Base-by-base conservation (phyloP, 2,888 invertebrate genomes). In the Epinotia demarniana region DNA sequence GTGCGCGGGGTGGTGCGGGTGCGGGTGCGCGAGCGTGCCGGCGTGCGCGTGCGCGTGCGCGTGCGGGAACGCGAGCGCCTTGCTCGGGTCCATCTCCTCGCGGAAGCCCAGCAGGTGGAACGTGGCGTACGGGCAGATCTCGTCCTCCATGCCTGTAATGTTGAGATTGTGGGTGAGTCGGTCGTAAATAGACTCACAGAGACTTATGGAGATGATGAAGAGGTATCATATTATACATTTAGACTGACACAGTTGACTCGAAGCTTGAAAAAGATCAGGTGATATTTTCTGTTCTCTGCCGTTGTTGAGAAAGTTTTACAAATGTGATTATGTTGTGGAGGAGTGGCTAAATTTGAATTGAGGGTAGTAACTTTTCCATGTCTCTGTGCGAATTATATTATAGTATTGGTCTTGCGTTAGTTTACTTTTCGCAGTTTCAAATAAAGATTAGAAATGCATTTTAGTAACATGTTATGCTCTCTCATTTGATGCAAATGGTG, bases 81-180 rank as follows among this genome's bases (percentile, higher is more conserved):
- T 98, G 90, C 95, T 96, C 64, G 98, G 98, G 90, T 98, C 98
- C 98, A 98, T 98, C 95, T 98, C 98, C 90, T 98, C 98, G 84
- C 98, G 97, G 97, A 98, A 98, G 82, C 98, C 98, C 75, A 98
- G 96, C 86, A 98, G 95, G 91, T 99, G 98, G 97, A 99, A 99
- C 60, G 99, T 99, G 11, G 99, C 99, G 93, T 99, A 99, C 61
- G 99, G 99, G 93, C 98, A 98, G 89, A 99, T 98, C 92, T 99
- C 98, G 87, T 98, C 98, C 89, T 99, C 98, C 97, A 98, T 98
- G 89, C 98, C 98, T 97, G 95, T 8, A 73, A 76, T 27, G 1
- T 19, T 0, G 13, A 2, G 9, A 1, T 8, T 5, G 8, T 60
- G 27, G 5, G 16, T 60, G 39, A 39, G 39, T 39, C 39, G 39